Evolutionary conservation across 2,888 invertebrate genomes (phyloP), one percentile per base, ranked within the genome.

Genomic region (Ditylenchus weischeri): DNA sequence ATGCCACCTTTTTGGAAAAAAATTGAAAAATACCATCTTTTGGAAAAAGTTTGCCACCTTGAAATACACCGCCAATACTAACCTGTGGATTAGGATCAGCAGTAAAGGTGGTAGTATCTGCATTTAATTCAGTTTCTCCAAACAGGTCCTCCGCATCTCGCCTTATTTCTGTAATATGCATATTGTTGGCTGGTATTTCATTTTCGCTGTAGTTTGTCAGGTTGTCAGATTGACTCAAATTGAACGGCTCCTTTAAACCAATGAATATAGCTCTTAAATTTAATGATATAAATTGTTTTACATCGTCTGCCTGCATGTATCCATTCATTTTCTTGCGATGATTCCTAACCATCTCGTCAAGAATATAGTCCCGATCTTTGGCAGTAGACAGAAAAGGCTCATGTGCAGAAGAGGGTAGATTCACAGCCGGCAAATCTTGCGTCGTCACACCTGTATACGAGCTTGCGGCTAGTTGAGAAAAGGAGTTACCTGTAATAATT

Each of bases 301-400:
- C 54, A 54, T 54, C 54, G 5, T 54, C 29, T 23, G 54, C n/a
- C 29, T 21, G 29, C 11, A 54, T 11, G 10, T 54, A 59, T 59
- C 59, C 59, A 35, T 43, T 29, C 23, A 59, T 19, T 29, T 43
- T 54, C 36, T 47, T 60, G 8, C 71, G 54, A 29, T 70, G 67
- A 47, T 36, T 47, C 36, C 49, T 38, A 23, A 75, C 49, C 62
- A 72, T 71, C 48, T 66, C 66, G 57, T 72, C 68, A 43, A 72
- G 47, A 21, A 72, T 72, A 50, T 65, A 72, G n/a, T 71, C 73
- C 70, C 74, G 73, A 38, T 72, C 72, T 21, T 62, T 61, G 3
- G 65, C 61, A 23, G 69, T 72, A 11, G 70, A 60, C 3, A 72
- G 61, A 61, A 68, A 67, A 6, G 73, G 72, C 35, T 72, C 74